phyloP scores from a whole-genome alignment of 2,888 invertebrate genomes.

The Dusona sp. region DNA sequence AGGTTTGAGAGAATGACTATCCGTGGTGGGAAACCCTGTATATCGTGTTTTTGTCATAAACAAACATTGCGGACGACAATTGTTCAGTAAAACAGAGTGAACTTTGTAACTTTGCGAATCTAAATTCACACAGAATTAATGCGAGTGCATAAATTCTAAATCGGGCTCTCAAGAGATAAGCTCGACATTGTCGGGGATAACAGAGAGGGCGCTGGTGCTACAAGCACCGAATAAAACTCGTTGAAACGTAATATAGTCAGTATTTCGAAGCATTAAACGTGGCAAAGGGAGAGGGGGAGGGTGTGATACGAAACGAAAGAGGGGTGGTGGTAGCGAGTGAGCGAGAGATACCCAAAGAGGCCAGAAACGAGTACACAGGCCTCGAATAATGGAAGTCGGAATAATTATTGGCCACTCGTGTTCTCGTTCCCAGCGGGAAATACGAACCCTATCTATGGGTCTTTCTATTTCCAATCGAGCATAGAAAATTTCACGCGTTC shows the following conservation, averaged over 20 bases:
- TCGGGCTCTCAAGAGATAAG: constrained; percentile 67
- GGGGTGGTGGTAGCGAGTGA: constrained; percentile 24
- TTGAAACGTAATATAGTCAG: constrained; percentile 40
- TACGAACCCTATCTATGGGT: background rate
- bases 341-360: constrained; percentile 26
- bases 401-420: constrained; percentile 60
- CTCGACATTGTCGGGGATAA: constrained; percentile 19
- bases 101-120: background rate
- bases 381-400: constrained; percentile 52
- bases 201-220: constrained; percentile 21
- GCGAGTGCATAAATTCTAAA: constrained; percentile 65
- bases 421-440: constrained; percentile 48
- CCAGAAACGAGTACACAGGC: constrained; percentile 46
- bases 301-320: constrained; percentile 32
- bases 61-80: background rate
- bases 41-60: background rate
- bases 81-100: background rate
- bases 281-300: constrained; percentile 28
- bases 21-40: too few species aligned
- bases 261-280: constrained; percentile 35
- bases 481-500: background rate
- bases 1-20: too few species aligned
- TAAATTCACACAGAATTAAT: background rate
- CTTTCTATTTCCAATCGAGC: background rate
- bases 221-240: constrained; percentile 52